phyloP scores from a whole-genome alignment of 1,140 invertebrate genomes.

The Vollenhovia emeryi region DNA sequence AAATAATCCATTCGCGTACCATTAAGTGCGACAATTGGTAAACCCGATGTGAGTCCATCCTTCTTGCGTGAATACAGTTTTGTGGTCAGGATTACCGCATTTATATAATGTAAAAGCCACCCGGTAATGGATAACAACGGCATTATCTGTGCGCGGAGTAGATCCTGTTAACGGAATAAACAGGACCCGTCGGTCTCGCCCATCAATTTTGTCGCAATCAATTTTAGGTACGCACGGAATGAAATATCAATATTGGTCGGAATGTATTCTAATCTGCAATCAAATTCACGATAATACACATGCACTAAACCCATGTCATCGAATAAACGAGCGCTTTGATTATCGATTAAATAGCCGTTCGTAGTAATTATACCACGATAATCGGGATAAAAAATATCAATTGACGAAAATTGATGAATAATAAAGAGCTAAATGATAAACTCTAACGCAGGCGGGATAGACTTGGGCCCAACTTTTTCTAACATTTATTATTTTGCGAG shows the following conservation, averaged over 20 bases:
- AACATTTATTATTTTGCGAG: background rate
- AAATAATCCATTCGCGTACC: background rate
- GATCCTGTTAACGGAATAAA: constrained; percentile 33
- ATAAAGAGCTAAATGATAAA: background rate
- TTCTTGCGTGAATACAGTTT: constrained; percentile 22
- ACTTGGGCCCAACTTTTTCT: background rate
- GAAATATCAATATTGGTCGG: constrained; percentile 44
- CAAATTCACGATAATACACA: background rate
- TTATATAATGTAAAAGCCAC: constrained; percentile 29
- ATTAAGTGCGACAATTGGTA: background rate
- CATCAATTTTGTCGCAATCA: constrained; percentile 7
- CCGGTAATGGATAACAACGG: constrained; percentile 15
- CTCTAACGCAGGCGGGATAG: background rate
- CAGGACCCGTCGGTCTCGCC: background rate
- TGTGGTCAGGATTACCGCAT: constrained; percentile 37
- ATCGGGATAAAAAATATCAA: background rate
- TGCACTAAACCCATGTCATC: background rate
- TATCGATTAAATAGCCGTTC: background rate
- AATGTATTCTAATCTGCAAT: constrained; percentile 26
- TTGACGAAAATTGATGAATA: background rate
- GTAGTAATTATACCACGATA: background rate
- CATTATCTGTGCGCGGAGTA: background rate
- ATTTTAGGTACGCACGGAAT: constrained; percentile 4
- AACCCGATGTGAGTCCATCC: background rate
- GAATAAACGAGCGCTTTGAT: background rate